A percentile compares a stretch with the other conserved stretches of the same genome.
These are phyloP conservation scores for Odocoileus hemionus DNA, from an alignment of 2,113 vertebrate genomes.

Conservation along the genomic window DNA sequence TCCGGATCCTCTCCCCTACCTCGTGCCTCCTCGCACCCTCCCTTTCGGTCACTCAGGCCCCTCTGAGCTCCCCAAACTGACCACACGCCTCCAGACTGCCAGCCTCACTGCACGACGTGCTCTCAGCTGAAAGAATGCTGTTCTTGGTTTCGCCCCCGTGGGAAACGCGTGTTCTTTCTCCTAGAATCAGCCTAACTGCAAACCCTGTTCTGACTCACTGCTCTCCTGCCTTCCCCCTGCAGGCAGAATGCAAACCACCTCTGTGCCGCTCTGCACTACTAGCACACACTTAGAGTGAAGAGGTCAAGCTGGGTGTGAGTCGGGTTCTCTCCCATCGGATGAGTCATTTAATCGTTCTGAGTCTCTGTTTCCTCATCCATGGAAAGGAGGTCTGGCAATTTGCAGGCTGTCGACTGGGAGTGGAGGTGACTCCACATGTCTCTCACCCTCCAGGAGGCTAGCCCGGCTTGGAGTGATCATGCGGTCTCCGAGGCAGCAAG, in stretches of 20 bases:
- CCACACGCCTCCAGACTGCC: rapidly evolving
- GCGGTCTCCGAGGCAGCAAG: background rate
- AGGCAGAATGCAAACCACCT: too few relatives aligned
- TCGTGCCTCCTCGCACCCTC: rapidly evolving
- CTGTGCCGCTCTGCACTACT: rapidly evolving
- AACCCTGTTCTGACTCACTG: background rate
- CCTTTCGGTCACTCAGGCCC: background rate
- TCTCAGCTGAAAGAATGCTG: background rate
- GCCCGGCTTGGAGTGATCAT: background rate
- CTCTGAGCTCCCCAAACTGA: background rate
- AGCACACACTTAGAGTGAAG: background rate
- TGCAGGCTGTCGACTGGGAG: background rate
- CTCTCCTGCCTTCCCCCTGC: background rate
- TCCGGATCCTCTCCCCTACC: rapidly evolving
- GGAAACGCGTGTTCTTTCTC: background rate
- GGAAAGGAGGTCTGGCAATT: background rate
- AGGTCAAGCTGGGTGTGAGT: background rate
- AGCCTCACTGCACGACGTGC: rapidly evolving
- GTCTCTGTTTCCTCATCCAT: background rate
- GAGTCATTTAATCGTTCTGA: background rate
- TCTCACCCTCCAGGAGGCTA: background rate
- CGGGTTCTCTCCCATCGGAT: background rate
- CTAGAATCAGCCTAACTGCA: background rate
- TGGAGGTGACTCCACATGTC: background rate
- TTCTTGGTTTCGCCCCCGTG: rapidly evolving